phyloP scores from a whole-genome alignment of 2,113 vertebrate genomes.

The Istiophorus platypterus region DNA sequence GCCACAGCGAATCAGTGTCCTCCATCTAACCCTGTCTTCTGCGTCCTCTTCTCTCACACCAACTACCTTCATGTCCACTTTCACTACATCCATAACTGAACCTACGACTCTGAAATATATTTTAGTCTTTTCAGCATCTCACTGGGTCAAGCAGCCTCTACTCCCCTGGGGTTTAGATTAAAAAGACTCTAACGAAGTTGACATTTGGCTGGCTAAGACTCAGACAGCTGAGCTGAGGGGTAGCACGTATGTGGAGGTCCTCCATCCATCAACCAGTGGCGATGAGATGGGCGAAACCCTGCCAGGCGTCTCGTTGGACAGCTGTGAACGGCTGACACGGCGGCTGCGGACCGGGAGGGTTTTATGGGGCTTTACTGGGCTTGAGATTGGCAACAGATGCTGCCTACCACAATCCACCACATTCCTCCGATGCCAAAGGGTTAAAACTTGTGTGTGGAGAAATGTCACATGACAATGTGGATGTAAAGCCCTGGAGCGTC shows the following conservation, averaged over 20 bases:
- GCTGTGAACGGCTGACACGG: conserved; percentile 50
- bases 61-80: no score
- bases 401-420: conserved; percentile 28
- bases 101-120: neutral
- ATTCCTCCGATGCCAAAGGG: conserved; percentile 65
- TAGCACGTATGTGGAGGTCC: conserved; percentile 1
- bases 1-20: no score
- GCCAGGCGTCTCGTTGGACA: conserved; percentile 43
- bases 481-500: conserved; percentile 13
- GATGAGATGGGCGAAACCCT: conserved; percentile 37
- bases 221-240: conserved; percentile 10
- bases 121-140: neutral
- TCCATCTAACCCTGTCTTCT: no score
- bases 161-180: conserved; percentile 37
- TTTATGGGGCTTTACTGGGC: conserved; percentile 56
- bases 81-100: no score
- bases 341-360: conserved; percentile 42
- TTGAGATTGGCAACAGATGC: conserved; percentile 72
- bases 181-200: conserved; percentile 31
- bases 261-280: conserved; percentile 51
- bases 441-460: conserved; percentile 53
- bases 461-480: conserved; percentile 42
- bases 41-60: no score
- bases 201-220: conserved; percentile 33
- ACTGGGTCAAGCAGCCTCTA: conserved; percentile 2